Evolutionary conservation across 2,113 vertebrate species (phyloP), one percentile per base, ranked within the genome.

Genomic region (Barbus barbus): DNA sequence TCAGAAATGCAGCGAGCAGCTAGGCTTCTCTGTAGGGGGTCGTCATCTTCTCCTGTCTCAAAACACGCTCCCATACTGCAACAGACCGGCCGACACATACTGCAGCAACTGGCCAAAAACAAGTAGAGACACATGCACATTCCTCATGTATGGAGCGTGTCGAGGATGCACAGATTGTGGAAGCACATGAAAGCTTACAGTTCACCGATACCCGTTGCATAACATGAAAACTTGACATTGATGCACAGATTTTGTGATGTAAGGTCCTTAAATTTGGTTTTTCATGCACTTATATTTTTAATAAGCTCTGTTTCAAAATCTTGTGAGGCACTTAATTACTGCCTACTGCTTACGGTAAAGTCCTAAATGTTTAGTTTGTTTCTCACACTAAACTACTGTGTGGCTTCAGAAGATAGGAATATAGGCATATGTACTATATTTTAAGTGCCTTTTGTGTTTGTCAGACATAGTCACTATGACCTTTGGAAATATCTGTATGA

Each of bases 11-110:
- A 87, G 83, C 77, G 51, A 77, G 80, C 74, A 83, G 75, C 83
- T 74, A 28, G 63, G 77, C 58, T 81, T 51, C 88, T 85, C 86
- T 78, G 86, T 74, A 72, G 86, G 88, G 78, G 84, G 83, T 74
- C 87, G 28, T 82, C 65, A 82, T 82, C 83, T 80, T 87, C 58
- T 58, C 33, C 69, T 80, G 75, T 61, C 72, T 81, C 63, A 60
- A 83, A 58, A 84, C 86, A 82, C 48, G 51, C 61, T 71, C 73
- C 20, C 63, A 74, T 77, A 83, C 73, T 79, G 72, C 36, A 81
- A 83, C 69, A 86, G 48, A 77, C 69, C 36, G 61, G 36, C 69
- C 58, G 56, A 44, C 67, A 85, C 46, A 48, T 65, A 71, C 69
- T 18, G 78, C 78, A 81, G 86, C 71, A 75, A 76, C 78, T 75